Base-by-base conservation (phyloP, 2,113 vertebrate genomes). In the Andinoacara biseriatus region DNA sequence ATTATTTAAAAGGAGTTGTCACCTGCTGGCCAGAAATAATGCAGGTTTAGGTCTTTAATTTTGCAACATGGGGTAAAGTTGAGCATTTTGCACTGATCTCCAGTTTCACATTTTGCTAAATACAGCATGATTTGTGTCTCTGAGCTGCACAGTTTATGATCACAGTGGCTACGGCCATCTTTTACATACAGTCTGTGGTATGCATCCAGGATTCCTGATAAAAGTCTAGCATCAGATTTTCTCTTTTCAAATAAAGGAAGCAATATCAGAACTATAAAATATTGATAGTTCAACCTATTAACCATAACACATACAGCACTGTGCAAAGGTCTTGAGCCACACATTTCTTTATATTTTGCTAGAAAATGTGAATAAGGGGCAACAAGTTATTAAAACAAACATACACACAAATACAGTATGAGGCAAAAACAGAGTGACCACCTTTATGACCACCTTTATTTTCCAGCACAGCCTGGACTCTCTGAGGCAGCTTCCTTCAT, bases 231-330 rank as follows among this genome's bases (percentile, higher is more conserved):
- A 11, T 11, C 40, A 2, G 43, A 15, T 46, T 46, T 15, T 14
- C 43, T 46, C 43, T 46, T 26, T 46, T 46, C 43, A 46, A 46
- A 26, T 0, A 69, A 49, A 52, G 5, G 18, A 5, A 69, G 49
- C 1, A 69, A 20, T 15, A 49, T 29, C 4, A 29, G 49, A 49
- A 49, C 40, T 24, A 17, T 24, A 17, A 46, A 67, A 67, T 15
- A 49, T 7, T 3, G 43, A 15, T 40, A 1, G 5, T 67, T 69
- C 18, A 24, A 18, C 15, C 1, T 0, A 5, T 43, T 3, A 38
- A 38, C 38, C 38, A 46, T 49, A 4, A 15, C 49, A 20, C 49
- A 54, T 52, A 8, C 13, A 43, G 3, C 4, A 14, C 4, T 43
- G 9, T 40, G 38, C 40, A 4, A 14, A 43, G 14, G 4, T 43